These are phyloP conservation scores for Sebastes diaconus DNA, from an alignment of 2,797 vertebrate genomes.

Conservation along the genomic window DNA sequence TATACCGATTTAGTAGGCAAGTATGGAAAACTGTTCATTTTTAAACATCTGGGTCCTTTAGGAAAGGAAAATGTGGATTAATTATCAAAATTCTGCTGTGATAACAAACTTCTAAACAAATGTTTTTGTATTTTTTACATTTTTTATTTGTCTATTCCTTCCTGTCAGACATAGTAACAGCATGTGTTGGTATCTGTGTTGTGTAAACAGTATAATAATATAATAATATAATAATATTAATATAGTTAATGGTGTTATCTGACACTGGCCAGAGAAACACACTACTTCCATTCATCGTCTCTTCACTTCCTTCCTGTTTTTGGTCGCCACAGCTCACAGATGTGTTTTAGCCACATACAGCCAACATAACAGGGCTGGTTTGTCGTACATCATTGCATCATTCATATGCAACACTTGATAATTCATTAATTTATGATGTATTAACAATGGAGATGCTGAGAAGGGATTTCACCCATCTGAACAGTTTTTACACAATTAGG, in stretches of 20 bases:
- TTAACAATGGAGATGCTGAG: background rate
- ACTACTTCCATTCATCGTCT: constrained; percentile 2
- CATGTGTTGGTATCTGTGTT: background rate
- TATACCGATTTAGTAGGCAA: background rate
- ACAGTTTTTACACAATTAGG: background rate
- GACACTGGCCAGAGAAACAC: constrained; percentile 24
- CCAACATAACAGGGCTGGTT: background rate
- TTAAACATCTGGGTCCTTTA: background rate
- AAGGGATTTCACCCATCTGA: background rate
- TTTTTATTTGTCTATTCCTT: background rate
- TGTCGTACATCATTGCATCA: background rate
- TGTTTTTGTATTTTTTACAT: background rate
- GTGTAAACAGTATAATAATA: background rate
- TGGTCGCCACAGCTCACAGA: background rate
- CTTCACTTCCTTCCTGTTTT: constrained; percentile 41
- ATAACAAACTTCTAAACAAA: background rate
- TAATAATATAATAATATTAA: background rate
- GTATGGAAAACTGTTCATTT: background rate
- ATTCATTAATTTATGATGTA: background rate
- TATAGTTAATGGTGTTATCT: constrained; percentile 52
- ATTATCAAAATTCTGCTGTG: background rate
- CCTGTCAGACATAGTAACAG: background rate
- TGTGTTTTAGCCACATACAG: background rate
- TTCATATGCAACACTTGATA: background rate
- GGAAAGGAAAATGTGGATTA: background rate